These are phyloP conservation scores for Aphelinus atriplicis DNA, from an alignment of 1,140 invertebrate species.

Conservation along the genomic window DNA sequence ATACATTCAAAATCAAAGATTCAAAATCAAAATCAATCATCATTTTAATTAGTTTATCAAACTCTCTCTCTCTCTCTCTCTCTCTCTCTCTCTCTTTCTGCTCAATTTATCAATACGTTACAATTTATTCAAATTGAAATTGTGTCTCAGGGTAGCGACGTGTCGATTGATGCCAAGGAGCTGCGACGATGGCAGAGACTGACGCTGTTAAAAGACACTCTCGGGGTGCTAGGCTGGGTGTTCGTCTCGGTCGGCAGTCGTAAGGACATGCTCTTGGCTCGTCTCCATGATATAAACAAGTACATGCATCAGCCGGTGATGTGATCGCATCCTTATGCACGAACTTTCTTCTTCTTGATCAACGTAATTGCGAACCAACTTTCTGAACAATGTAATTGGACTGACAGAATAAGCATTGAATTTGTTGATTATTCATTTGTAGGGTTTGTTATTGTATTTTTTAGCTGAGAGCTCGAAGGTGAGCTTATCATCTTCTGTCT, in stretches of 20 bases:
- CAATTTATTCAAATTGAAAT: too few species aligned
- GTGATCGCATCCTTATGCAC: too few species aligned
- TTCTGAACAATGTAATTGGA: constrained; percentile 23
- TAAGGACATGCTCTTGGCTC: constrained; percentile 54
- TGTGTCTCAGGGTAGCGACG: constrained; percentile 40
- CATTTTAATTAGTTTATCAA: not conserved
- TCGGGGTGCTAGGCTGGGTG: constrained; percentile 58
- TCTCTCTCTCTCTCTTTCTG: not conserved
- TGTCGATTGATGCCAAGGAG: constrained; percentile 42
- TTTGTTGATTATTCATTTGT: too few species aligned
- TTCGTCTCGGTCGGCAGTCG: constrained; percentile 55
- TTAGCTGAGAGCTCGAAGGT: too few species aligned
- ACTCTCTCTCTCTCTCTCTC: not conserved
- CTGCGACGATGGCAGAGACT: constrained; percentile 55
- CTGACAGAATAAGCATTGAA: not conserved
- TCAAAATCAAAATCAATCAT: not conserved
- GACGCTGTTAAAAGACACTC: constrained; percentile 55
- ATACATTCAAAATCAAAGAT: not conserved
- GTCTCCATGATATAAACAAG: constrained; percentile 55
- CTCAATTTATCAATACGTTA: not conserved
- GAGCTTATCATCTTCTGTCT: too few species aligned
- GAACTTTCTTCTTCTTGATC: too few species aligned
- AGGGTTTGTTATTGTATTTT: too few species aligned
- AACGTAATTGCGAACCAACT: constrained; percentile 15
- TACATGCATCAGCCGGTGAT: constrained; percentile 38